Percentiles rank a stretch among this genome's conserved stretches.
Evolutionary conservation across 2,113 vertebrate genomes (phyloP).

Genomic region (Elgaria multicarinata): DNA sequence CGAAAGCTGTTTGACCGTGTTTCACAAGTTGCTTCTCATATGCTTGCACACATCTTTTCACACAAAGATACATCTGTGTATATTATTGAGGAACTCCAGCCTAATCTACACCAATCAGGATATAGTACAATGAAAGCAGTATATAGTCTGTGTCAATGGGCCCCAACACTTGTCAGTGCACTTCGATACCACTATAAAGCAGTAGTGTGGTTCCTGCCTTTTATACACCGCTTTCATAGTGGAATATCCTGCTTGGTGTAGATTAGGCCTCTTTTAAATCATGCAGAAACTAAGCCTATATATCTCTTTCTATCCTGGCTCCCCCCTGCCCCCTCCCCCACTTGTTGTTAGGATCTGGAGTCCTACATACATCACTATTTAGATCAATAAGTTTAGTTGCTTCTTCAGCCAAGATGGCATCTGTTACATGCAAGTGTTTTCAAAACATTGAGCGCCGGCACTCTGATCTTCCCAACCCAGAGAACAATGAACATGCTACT

Average conservation of each 20-base stretch:
- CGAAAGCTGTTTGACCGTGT: neutral
- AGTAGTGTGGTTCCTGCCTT: too few species aligned
- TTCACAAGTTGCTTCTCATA: neutral
- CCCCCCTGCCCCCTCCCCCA: neutral
- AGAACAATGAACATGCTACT: neutral
- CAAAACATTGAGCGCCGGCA: neutral
- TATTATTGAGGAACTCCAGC: too few species aligned
- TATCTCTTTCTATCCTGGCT: neutral
- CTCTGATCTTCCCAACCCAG: neutral
- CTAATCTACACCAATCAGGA: too few species aligned
- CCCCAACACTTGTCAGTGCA: too few species aligned
- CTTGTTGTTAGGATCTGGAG: neutral
- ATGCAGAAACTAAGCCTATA: neutral
- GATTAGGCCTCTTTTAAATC: neutral
- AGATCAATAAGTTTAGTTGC: neutral
- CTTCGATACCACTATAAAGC: too few species aligned
- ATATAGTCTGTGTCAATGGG: too few species aligned
- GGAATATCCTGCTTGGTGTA: too few species aligned
- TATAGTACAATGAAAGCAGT: too few species aligned
- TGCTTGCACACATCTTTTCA: neutral
- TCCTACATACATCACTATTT: neutral
- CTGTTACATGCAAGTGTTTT: slow-evolving; percentile 5
- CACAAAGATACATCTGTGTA: neutral
- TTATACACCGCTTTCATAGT: too few species aligned
- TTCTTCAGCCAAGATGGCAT: neutral